Evolutionary conservation across 2,888 invertebrate genomes (phyloP), one percentile per base, ranked within the genome.

Genomic region (Erebia epiphron): DNA sequence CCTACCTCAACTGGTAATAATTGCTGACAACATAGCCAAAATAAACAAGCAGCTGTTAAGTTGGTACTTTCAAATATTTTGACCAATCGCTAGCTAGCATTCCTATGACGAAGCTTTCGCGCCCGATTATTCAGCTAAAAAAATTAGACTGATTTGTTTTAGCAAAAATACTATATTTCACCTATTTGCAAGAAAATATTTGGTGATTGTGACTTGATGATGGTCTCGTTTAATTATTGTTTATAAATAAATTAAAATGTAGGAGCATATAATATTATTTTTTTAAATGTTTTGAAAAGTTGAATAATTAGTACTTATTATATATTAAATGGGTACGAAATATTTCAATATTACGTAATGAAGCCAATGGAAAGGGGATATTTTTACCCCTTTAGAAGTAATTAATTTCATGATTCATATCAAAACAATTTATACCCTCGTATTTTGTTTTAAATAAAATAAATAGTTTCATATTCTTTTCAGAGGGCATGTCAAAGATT

Each of bases 11-110:
- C 91, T 92, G 90, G 90, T 89, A 90, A 87, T 88, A 87, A 54
- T 85, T 88, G 87, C 86, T 90, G 92, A 89, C 92, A 92, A 92
- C 92, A 86, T 92, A 86, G 86, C 87, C 86, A 88, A 90, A 88
- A 82, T 83, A 80, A 80, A 76, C 80, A 77, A 66, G 75, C 77
- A 72, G 83, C 82, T 77, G 73, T 85, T 84, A 86, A 56, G 91
- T 92, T 93, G 92, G 92, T 85, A 90, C 82, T 77, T 68, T 80
- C 82, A 76, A 86, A 86, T 82, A 80, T 81, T 78, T 81, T 41
- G 75, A 75, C 92, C 92, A 92, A 93, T 92, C 79, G 79, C 70
- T 74, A 68, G 41, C 35, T 13, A 73, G 78, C 77, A 83, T 86
- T 85, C 81, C 80, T 76, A 77, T 88, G 85, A 87, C 84, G 86